phyloP scores from a whole-genome alignment of 2,888 invertebrate genomes.

The Phrixothrix hirtus region DNA sequence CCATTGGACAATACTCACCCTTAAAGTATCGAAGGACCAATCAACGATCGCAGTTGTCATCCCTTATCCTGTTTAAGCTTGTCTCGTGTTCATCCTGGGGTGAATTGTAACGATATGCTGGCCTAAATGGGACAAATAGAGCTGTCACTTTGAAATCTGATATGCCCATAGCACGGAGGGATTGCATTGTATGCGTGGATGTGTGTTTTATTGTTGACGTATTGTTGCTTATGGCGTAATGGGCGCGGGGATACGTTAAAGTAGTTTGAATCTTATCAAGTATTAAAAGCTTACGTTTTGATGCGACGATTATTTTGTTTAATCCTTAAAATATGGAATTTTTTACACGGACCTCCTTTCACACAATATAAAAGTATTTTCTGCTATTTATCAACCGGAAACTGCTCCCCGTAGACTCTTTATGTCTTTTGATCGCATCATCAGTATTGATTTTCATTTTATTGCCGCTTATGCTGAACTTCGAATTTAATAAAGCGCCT shows the following conservation, averaged over 20 bases:
- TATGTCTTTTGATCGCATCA: too few relatives aligned
- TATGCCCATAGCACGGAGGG: slow-evolving; percentile 42
- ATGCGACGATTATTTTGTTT: slow-evolving; percentile 11
- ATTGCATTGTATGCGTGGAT: slow-evolving; percentile 24
- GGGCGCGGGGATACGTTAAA: slow-evolving; percentile 16
- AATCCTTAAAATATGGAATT: slow-evolving; percentile 4
- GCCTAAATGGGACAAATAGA: slow-evolving; percentile 49
- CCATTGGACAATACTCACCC: slow-evolving; percentile 32
- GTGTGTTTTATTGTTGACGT: slow-evolving; percentile 26
- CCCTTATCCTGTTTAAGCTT: slow-evolving; percentile 34
- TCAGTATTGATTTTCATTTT: too few relatives aligned
- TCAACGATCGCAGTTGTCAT: slow-evolving; percentile 26
- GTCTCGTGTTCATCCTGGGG: slow-evolving; percentile 41
- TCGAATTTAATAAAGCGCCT: too few relatives aligned
- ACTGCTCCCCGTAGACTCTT: too few relatives aligned
- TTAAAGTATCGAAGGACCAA: slow-evolving; percentile 25
- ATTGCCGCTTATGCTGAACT: too few relatives aligned
- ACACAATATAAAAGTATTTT: too few relatives aligned
- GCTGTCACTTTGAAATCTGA: slow-evolving; percentile 52
- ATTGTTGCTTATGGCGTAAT: slow-evolving; percentile 27
- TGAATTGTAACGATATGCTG: slow-evolving; percentile 35
- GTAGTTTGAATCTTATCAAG: slow-evolving; percentile 16
- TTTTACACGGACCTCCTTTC: neutral
- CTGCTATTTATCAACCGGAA: too few relatives aligned
- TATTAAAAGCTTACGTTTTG: slow-evolving; percentile 23